Evolutionary conservation across 2,797 vertebrate genomes (phyloP), one percentile per base, ranked within the genome.

Genomic region (Protonibea diacanthus): DNA sequence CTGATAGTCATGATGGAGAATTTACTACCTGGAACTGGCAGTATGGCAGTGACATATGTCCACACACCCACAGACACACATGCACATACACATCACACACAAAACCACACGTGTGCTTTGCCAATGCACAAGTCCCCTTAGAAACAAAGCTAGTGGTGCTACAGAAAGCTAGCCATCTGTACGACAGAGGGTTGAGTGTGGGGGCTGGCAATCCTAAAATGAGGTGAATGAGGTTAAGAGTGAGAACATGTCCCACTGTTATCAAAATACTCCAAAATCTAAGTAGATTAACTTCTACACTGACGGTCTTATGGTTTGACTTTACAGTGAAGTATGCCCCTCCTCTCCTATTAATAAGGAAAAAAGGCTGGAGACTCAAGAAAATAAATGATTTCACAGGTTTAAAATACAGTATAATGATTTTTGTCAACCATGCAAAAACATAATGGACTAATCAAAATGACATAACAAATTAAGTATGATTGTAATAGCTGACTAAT

Each of bases 21-120:
- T 92, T 92, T 92, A 93, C 86, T 81, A 74, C 87, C 59, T 72
- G 29, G 83, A 78, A 80, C 81, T 89, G 86, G 85, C 82, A 82
- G 86, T 71, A 80, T 86, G 85, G 88, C 91, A 91, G 85, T 91
- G 89, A 92, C 91, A 90, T 92, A 91, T 89, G 89, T 87, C 81
- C 80, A 59, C 55, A 76, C 76, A 48, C 74, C 6, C 52, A 74
- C 59, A 59, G 29, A 63, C 68, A 75, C 58, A 55, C 15, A 64
- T 38, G 33, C 48, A 53, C 18, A 55, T 62, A 62, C 42, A 53
- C 47, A 48, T 18, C 52, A 33, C 42, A 40, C 48, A 70, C 29
- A 64, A 23, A 44, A 11, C 20, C 33, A 55, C 71, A 63, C 11
- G 14, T 38, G 58, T 66, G 55, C 69, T 53, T n/a, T 68, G 69